Evolutionary conservation across 2,797 vertebrate genomes (phyloP).

Genomic region (Pseudomugil gertrudae): DNA sequence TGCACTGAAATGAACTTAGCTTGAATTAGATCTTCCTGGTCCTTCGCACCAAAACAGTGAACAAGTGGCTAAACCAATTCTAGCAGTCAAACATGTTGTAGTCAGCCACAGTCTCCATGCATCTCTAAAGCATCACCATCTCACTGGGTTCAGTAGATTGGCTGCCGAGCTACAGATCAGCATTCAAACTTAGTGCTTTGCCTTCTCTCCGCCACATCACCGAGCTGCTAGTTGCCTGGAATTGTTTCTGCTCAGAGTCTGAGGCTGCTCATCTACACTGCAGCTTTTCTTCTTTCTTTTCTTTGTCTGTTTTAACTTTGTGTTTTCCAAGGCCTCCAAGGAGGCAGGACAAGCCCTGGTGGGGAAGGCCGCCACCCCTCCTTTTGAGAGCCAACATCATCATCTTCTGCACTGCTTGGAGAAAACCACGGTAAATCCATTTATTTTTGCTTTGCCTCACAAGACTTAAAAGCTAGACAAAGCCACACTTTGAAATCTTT

Average conservation of each 20-base stretch:
- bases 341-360: constrained; percentile 92
- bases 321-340: constrained; percentile 87
- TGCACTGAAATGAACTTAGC: constrained; percentile 61
- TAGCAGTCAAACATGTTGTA: constrained; percentile 49
- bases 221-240: constrained; percentile 60
- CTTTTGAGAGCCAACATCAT: constrained; percentile 96
- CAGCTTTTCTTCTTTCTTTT: constrained; percentile 25
- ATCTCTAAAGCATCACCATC: constrained; percentile 50
- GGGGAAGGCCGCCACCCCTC: constrained; percentile 87
- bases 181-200: constrained; percentile 70
- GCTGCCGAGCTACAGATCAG: constrained; percentile 77
- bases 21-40: constrained; percentile 57
- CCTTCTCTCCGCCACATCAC: constrained; percentile 60
- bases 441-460: neutral
- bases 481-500: constrained; percentile 23
- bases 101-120: constrained; percentile 49
- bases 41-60: constrained; percentile 49
- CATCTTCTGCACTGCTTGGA: constrained; percentile 98
- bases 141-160: constrained; percentile 70
- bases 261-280: constrained; percentile 48
- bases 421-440: constrained; percentile 93
- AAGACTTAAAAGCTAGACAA: constrained; percentile 18
- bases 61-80: constrained; percentile 43
- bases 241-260: constrained; percentile 23
- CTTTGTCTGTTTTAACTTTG: constrained; percentile 40